Percentiles rank a stretch among this genome's conserved stretches.
These are phyloP conservation scores for Bacillus rossius DNA, from an alignment of 1,140 invertebrate genomes.

Conservation along the genomic window DNA sequence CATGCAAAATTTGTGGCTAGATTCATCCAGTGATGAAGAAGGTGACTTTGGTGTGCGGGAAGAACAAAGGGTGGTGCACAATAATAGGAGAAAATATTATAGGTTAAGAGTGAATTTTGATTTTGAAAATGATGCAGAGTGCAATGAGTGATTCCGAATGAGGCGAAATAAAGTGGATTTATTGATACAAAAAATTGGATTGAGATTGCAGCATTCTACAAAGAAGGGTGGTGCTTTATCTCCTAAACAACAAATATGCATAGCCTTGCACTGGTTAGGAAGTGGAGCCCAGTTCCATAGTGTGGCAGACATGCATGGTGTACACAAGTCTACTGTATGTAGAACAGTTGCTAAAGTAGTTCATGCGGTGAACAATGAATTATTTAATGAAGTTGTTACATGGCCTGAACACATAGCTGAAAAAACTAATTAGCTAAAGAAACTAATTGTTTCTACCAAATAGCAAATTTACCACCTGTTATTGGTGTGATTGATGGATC, in stretches of 20 bases:
- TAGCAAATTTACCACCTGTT: too few relatives aligned
- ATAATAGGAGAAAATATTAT: too few relatives aligned
- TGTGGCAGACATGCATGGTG: constrained; percentile 22
- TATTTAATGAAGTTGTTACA: constrained; percentile 18
- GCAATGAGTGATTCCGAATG: constrained; percentile 5
- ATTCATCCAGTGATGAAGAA: too few relatives aligned
- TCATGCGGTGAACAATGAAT: constrained; percentile 9
- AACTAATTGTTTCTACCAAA: constrained; percentile 9
- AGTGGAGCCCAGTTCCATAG: constrained; percentile 7
- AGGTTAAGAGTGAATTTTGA: too few relatives aligned
- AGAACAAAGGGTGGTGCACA: too few relatives aligned
- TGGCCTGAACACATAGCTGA: constrained; percentile 15
- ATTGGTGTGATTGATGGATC: too few relatives aligned
- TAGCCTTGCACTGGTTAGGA: too few relatives aligned
- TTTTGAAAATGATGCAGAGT: not conserved
- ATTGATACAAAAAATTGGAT: constrained; percentile 11
- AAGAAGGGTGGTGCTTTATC: constrained; percentile 18
- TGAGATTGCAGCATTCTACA: constrained; percentile 11
- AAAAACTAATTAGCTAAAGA: not conserved
- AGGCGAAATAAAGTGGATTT: not conserved
- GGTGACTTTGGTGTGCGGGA: too few relatives aligned
- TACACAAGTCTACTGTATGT: constrained; percentile 25
- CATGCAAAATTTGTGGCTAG: too few relatives aligned
- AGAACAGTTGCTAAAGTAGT: constrained; percentile 15
- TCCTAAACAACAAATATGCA: constrained; percentile 17